Conservation (phyloP, 2,113 vertebrate genomes). For the Nycticorax nycticorax region DNA sequence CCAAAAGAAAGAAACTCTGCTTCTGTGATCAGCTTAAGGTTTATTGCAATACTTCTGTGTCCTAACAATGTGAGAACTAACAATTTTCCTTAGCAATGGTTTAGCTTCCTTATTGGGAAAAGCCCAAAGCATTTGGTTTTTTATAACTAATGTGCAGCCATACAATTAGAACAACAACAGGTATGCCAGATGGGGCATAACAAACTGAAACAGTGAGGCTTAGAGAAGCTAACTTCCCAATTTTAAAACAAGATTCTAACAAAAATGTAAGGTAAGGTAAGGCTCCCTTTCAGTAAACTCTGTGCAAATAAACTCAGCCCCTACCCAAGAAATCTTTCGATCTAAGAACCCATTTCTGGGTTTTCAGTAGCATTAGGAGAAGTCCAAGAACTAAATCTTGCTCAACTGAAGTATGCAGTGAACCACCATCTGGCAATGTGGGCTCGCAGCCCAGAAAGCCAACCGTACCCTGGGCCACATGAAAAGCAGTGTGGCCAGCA, state of each 20-base stretch:
- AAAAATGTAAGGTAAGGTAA: background rate
- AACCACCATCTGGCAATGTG: background rate
- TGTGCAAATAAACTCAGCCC: background rate
- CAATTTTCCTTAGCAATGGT: background rate
- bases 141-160: background rate
- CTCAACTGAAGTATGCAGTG: background rate
- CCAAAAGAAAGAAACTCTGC: background rate
- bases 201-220: background rate
- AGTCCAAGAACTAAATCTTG: background rate
- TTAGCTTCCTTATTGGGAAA: background rate
- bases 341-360: background rate
- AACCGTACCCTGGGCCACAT: background rate
- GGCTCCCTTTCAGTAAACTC: background rate
- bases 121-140: background rate
- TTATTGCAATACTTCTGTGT: background rate
- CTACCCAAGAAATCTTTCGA: background rate
- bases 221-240: background rate
- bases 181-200: background rate
- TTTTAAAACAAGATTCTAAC: background rate
- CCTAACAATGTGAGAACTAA: background rate
- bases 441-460: background rate
- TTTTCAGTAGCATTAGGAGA: background rate
- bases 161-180: background rate
- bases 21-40: background rate
- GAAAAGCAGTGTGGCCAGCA: background rate